These are phyloP conservation scores for Acheta domesticus DNA, from an alignment of 2,888 invertebrate species.

Conservation along the genomic window DNA sequence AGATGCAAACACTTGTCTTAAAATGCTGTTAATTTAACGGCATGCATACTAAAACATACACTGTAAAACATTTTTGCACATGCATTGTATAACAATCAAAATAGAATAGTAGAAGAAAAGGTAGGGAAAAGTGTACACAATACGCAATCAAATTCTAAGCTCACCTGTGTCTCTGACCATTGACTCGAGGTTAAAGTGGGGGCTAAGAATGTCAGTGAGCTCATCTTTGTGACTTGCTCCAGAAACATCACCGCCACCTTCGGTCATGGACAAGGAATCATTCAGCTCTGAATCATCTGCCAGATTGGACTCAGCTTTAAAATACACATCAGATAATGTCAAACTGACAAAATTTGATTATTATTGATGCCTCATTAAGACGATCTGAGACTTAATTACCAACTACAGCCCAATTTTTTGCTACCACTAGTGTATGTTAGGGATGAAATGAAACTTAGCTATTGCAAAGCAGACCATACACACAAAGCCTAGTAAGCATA, in stretches of 20 bases:
- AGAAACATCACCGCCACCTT: constrained; percentile 47
- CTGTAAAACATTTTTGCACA: not conserved
- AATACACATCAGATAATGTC: constrained; percentile 20
- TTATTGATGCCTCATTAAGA: not conserved
- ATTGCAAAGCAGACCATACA: not conserved
- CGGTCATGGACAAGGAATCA: constrained; percentile 37
- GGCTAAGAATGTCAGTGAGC: constrained; percentile 62
- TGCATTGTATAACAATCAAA: not conserved
- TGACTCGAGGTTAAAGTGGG: constrained; percentile 71
- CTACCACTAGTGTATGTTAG: not conserved
- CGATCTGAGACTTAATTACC: not conserved
- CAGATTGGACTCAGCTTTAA: constrained; percentile 44
- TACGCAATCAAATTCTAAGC: not conserved
- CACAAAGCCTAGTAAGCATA: not conserved
- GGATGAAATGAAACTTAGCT: constrained; percentile 18
- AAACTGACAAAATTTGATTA: not conserved
- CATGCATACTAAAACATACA: not conserved
- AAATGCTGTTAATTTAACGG: not conserved
- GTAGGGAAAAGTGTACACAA: not conserved
- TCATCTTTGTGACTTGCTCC: constrained; percentile 65
- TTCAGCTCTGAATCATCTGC: constrained; percentile 47
- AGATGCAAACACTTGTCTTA: too few relatives aligned
- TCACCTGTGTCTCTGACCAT: constrained; percentile 51
- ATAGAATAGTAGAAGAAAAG: not conserved
- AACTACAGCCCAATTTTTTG: not conserved